These are phyloP conservation scores for Euura lappo DNA, from an alignment of 1,140 invertebrate genomes.

Conservation along the genomic window DNA sequence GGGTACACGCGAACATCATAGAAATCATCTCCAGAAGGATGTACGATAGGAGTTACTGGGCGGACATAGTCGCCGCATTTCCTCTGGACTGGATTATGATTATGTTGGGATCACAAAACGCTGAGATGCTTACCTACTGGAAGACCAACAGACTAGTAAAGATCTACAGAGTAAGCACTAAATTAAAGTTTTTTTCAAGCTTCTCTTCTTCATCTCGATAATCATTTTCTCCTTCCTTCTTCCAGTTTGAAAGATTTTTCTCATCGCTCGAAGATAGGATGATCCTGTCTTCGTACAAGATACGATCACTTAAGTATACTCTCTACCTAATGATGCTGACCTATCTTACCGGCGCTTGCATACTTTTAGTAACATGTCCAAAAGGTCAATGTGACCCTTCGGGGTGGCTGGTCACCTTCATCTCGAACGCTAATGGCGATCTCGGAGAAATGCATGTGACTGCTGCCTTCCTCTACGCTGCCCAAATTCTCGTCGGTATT, in stretches of 20 bases:
- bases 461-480: background rate
- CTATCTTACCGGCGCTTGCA: background rate
- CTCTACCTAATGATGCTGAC: background rate
- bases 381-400: background rate
- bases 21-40: constrained; percentile 2
- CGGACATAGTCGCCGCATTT: background rate
- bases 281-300: background rate
- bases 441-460: background rate
- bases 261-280: background rate
- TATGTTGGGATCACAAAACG: background rate
- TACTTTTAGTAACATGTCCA: background rate
- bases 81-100: background rate
- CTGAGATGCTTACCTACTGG: background rate
- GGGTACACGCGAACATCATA: background rate
- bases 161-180: background rate
- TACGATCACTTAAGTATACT: background rate
- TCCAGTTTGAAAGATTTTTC: background rate
- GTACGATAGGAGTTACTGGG: background rate
- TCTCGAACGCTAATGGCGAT: background rate
- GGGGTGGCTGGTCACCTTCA: background rate
- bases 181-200: too few species aligned
- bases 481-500: background rate
- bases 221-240: background rate
- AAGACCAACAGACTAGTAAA: background rate
- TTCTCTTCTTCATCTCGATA: too few species aligned